Evolutionary conservation across 2,888 invertebrate genomes (phyloP).

Genomic region (Saturnia pavonia): DNA sequence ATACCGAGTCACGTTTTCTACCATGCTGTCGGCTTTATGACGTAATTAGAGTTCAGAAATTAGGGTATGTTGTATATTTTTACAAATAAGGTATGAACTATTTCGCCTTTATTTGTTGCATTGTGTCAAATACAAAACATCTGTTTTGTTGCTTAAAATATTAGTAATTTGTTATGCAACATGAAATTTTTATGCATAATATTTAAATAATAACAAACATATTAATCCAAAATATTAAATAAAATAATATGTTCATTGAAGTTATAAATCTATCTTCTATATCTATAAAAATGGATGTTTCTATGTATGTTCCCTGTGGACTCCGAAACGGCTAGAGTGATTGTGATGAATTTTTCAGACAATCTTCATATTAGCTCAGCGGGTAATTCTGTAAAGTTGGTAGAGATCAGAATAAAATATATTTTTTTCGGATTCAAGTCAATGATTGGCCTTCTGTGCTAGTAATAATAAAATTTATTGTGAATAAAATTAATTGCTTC

Average conservation of each 20-base stretch:
- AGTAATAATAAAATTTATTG: not conserved
- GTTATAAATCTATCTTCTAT: no score
- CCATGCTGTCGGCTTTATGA: conserved; percentile 54
- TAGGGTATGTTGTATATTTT: not conserved
- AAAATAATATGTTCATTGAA: not conserved
- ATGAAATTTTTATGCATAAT: conserved; percentile 11
- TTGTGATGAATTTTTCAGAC: no score
- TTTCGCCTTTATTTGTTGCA: not conserved
- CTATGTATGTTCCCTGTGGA: no score
- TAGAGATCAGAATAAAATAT: no score
- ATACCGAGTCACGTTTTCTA: conserved; percentile 70
- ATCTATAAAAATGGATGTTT: no score
- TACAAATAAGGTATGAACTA: not conserved
- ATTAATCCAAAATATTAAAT: not conserved
- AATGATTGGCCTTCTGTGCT: no score
- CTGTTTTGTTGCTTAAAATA: conserved; percentile 7
- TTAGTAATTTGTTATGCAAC: not conserved
- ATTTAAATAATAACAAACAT: not conserved
- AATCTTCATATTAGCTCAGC: no score
- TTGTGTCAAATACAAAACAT: conserved; percentile 12
- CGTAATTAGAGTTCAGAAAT: conserved; percentile 23
- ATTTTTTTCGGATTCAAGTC: no score
- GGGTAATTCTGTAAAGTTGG: no score
- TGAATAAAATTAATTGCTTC: not conserved
- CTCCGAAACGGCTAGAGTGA: no score